phyloP scores from a whole-genome alignment of 2,888 invertebrate genomes.

The Drosophila nr. fundita region DNA sequence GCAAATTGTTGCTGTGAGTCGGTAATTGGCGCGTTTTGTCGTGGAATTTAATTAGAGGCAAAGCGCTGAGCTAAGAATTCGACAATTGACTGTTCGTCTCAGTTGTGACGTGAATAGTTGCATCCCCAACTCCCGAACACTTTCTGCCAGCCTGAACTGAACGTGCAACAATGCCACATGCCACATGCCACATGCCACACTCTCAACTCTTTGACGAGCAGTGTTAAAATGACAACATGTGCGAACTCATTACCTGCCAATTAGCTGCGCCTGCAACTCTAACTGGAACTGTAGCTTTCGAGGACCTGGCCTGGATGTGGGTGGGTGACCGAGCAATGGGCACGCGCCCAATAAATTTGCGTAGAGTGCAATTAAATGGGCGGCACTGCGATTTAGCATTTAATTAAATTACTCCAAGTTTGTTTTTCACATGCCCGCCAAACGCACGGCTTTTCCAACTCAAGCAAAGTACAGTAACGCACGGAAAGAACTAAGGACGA shows the following conservation, averaged over 20 bases:
- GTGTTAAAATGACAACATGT: constrained; percentile 70
- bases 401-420: constrained; percentile 49
- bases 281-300: neutral
- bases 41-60: constrained; percentile 65
- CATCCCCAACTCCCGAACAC: neutral
- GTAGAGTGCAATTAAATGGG: constrained; percentile 51
- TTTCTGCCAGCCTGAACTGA: neutral
- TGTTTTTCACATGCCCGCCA: neutral
- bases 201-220: constrained; percentile 46
- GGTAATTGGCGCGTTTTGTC: constrained; percentile 26
- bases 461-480: neutral
- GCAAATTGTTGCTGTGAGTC: constrained; percentile 25
- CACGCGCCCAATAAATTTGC: constrained; percentile 65
- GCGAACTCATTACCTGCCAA: constrained; percentile 38
- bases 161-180: constrained; percentile 65
- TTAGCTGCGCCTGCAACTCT: constrained; percentile 31
- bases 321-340: constrained; percentile 50
- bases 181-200: constrained; percentile 20
- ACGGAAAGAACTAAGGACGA: neutral
- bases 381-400: constrained; percentile 47
- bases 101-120: constrained; percentile 9
- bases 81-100: constrained; percentile 23
- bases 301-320: neutral
- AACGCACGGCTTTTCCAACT: neutral
- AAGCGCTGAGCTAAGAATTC: constrained; percentile 24